phyloP scores from a whole-genome alignment of 2,113 vertebrate genomes.

The Bufo bufo region DNA sequence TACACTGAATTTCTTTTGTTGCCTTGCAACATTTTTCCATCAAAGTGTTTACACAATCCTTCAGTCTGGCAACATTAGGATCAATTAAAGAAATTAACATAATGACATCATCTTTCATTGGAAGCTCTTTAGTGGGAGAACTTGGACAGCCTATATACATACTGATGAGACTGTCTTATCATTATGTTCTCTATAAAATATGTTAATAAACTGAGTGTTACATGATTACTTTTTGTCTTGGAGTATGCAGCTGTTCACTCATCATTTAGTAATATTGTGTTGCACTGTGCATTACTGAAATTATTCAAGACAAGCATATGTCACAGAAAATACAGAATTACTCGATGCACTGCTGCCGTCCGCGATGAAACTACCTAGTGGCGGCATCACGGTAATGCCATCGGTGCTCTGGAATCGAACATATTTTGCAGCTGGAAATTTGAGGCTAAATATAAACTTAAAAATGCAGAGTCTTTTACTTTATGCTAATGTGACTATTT shows the following conservation, averaged over 20 bases:
- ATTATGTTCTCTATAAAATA: slow-evolving; percentile 29
- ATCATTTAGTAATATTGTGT: slow-evolving; percentile 22
- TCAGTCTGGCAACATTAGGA: slow-evolving; percentile 25
- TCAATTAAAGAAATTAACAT: slow-evolving; percentile 37
- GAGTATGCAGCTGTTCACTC: slow-evolving; percentile 8
- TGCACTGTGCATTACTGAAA: neutral
- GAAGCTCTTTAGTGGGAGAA: slow-evolving; percentile 20
- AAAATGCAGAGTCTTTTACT: neutral
- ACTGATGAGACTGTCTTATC: slow-evolving; percentile 16
- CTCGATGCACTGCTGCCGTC: neutral
- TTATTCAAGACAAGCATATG: slow-evolving; percentile 3
- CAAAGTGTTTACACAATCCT: slow-evolving; percentile 13
- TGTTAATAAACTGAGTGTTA: slow-evolving; percentile 36
- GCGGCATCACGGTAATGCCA: neutral
- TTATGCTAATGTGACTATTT: slow-evolving; percentile 9
- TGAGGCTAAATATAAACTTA: neutral
- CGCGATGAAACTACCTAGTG: neutral
- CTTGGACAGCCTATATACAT: slow-evolving; percentile 7
- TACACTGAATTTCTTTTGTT: neutral
- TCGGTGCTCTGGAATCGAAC: neutral
- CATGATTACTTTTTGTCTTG: slow-evolving; percentile 26
- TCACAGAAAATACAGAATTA: neutral
- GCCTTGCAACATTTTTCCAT: neutral
- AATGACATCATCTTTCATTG: slow-evolving; percentile 40
- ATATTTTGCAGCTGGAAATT: neutral